These are phyloP conservation scores for Ptychadena robeensis DNA, from an alignment of 2,797 vertebrate species.

Conservation along the genomic window DNA sequence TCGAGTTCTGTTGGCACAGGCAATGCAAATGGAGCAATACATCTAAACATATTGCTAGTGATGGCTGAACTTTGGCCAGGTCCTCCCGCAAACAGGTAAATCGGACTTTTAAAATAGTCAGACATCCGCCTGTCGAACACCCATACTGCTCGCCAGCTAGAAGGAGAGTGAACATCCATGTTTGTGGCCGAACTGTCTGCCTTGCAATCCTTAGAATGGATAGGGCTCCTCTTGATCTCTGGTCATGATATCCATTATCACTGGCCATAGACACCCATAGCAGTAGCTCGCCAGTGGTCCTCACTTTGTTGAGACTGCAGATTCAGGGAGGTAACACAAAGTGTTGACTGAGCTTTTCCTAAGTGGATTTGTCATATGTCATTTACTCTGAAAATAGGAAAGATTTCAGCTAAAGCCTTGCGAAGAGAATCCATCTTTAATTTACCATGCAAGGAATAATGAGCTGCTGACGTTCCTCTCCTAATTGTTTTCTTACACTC, in stretches of 20 bases:
- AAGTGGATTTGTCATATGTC: slow-evolving; percentile 37
- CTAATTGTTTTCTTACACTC: slow-evolving; percentile 45
- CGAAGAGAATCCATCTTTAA: slow-evolving; percentile 13
- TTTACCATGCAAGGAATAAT: slow-evolving; percentile 41
- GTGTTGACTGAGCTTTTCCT: slow-evolving; percentile 12
- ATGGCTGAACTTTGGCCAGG: no score
- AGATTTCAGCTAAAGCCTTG: background rate
- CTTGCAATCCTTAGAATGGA: no score
- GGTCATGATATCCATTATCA: background rate
- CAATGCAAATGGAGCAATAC: no score
- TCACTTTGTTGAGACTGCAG: slow-evolving; percentile 10
- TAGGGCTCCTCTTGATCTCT: no score
- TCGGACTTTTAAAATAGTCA: no score
- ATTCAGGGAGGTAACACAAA: background rate
- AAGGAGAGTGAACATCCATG: no score
- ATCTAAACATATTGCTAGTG: no score
- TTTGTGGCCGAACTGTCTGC: no score
- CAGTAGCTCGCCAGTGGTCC: background rate
- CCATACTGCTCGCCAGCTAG: no score
- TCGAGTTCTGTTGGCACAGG: no score
- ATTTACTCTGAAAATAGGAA: slow-evolving; percentile 5
- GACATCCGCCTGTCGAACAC: no score
- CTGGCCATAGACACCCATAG: background rate
- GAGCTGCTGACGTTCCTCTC: slow-evolving; percentile 26
- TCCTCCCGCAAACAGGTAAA: no score